Evolutionary conservation across 2,888 invertebrate genomes (phyloP).

Genomic region (Hydropsyche betteni): DNA sequence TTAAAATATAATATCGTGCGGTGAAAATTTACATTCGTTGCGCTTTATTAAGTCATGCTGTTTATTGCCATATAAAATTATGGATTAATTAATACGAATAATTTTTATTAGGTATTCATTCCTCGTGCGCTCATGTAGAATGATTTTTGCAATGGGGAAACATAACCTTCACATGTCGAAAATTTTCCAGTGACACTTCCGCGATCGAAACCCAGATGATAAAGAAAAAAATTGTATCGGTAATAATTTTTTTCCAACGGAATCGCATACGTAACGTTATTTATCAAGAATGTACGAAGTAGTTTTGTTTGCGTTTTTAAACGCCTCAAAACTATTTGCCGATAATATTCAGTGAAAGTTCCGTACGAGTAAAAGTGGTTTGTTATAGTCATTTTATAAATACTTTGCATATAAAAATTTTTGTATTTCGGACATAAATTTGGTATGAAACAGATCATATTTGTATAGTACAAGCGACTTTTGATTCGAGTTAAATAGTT

Average conservation of each 20-base stretch:
- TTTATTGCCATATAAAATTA: no score
- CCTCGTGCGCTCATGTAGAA: neutral
- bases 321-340: neutral
- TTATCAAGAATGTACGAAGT: neutral
- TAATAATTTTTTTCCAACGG: neutral
- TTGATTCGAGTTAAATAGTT: no score
- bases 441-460: no score
- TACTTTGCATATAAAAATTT: no score
- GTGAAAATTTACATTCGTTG: constrained; percentile 7
- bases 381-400: no score
- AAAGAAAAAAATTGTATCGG: neutral
- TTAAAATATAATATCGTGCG: neutral
- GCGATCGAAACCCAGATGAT: neutral
- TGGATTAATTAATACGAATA: neutral
- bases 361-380: constrained; percentile 10
- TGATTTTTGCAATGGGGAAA: no score
- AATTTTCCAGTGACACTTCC: constrained; percentile 19
- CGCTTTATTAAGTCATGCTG: no score
- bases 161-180: constrained; percentile 17
- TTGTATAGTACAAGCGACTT: no score
- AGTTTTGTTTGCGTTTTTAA: constrained; percentile 5
- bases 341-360: constrained; percentile 6
- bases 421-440: no score
- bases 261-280: neutral
- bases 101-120: neutral